Conservation (phyloP, 2,888 invertebrate genomes). For the Conomelus anceps region DNA sequence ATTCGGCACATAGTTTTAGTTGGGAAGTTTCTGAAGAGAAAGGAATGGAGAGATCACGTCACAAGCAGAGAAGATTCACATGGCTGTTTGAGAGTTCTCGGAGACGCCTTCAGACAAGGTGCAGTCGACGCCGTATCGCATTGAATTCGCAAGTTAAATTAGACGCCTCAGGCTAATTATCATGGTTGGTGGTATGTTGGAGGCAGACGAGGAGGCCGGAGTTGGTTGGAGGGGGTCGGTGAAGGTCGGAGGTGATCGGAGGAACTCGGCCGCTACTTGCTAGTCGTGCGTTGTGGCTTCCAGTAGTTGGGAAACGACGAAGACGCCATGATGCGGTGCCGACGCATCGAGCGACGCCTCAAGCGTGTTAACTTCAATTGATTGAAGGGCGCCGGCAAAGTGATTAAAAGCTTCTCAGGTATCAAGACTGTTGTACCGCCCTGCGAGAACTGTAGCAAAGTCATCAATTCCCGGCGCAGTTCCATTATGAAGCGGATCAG, state of each 20-base stretch:
- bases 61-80: background rate
- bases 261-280: background rate
- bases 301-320: background rate
- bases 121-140: background rate
- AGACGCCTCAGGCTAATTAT: background rate
- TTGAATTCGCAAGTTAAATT: background rate
- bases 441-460: background rate
- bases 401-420: background rate
- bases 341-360: background rate
- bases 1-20: background rate
- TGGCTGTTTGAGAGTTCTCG: background rate
- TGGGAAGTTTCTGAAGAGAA: background rate
- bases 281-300: background rate
- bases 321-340: background rate
- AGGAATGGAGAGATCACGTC: background rate
- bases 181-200: background rate
- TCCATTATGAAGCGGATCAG: background rate
- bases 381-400: background rate
- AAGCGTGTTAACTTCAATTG: background rate
- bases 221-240: too few relatives aligned
- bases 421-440: background rate
- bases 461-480: background rate
- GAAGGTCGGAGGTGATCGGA: too few relatives aligned
- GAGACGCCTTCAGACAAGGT: background rate
- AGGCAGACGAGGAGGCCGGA: too few relatives aligned